Evolutionary conservation across 2,797 vertebrate species (phyloP), one percentile per base, ranked within the genome.

Genomic region (Furcifer pardalis): DNA sequence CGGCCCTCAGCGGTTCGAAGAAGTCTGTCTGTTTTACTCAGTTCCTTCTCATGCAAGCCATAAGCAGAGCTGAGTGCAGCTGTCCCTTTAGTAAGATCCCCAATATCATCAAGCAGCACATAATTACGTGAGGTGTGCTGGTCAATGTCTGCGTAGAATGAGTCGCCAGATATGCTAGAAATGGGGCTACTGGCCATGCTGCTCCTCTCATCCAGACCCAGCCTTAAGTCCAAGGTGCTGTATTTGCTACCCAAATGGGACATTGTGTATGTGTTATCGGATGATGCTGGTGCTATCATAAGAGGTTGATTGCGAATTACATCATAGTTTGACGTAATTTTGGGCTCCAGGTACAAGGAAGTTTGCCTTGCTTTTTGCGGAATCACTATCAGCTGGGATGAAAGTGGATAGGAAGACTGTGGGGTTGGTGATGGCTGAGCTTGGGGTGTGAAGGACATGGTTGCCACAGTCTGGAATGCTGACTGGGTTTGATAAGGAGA

Each of bases 81-180:
- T 59, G 98, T 96, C 56, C 97, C 97, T 94, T 99, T 99, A 81
- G 98, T 97, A 87, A 99, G 97, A 84, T 99, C 98, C 32, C 98
- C 98, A 91, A 99, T 98, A 93, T 99, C 99, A 91, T 99, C 99
- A 84, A 99, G 97, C 75, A 99, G 93, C 78, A 99, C 97, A 86
- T 99, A 99, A 95, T 98, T 99, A 89, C 98, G 97, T 44, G 97
- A 86, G 79, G 97, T 95, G 75, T 98, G 97, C 88, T 99, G 96
- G 83, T 99, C 99, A 86, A 99, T 97, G 91, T 99, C 99, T 85
- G 98, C 96, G 95, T 99, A 99, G 94, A 99, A 99, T 0, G 99
- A 99, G 93, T 99, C 99, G 66, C 98, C 97, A 86, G 98, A 99
- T 94, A 99, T 98, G 92, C 98, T 99, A 68, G 98, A 99, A 97